These are phyloP conservation scores for Steinernema feltiae DNA, from an alignment of 1,140 invertebrate species.

Conservation along the genomic window DNA sequence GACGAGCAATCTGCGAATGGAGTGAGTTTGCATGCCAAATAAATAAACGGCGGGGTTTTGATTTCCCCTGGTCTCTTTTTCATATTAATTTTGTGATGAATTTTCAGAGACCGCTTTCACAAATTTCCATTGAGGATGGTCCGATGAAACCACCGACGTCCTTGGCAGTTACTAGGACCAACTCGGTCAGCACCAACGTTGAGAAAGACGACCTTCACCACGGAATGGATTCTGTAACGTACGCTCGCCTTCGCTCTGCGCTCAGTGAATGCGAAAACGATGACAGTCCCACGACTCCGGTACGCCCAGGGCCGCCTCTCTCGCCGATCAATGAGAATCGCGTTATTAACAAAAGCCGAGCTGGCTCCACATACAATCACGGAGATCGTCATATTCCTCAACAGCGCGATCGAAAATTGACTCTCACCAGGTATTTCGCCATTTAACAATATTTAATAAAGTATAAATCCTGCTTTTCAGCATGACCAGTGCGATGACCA, in stretches of 20 bases:
- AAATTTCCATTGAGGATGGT: constrained; percentile 5
- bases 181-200: not conserved
- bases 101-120: constrained; percentile 20
- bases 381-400: not conserved
- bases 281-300: constrained; percentile 22
- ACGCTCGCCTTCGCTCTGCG: constrained; percentile 10
- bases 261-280: constrained; percentile 16
- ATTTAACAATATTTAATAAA: not conserved
- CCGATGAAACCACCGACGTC: not conserved
- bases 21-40: constrained; percentile 12
- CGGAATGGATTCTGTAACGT: constrained; percentile 11
- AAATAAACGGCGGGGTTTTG: constrained; percentile 8
- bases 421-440: not conserved
- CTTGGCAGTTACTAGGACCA: not conserved
- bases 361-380: constrained; percentile 33
- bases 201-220: not conserved
- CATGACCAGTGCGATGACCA: not conserved
- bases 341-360: constrained; percentile 44
- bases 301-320: constrained; percentile 34
- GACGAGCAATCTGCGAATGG: constrained; percentile 20
- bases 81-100: too few species aligned
- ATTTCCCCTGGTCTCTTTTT: too few species aligned
- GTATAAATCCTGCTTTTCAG: not conserved
- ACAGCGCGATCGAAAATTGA: not conserved
- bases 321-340: constrained; percentile 44